These are phyloP conservation scores for Albula goreensis DNA, from an alignment of 2,113 vertebrate genomes.

Conservation along the genomic window DNA sequence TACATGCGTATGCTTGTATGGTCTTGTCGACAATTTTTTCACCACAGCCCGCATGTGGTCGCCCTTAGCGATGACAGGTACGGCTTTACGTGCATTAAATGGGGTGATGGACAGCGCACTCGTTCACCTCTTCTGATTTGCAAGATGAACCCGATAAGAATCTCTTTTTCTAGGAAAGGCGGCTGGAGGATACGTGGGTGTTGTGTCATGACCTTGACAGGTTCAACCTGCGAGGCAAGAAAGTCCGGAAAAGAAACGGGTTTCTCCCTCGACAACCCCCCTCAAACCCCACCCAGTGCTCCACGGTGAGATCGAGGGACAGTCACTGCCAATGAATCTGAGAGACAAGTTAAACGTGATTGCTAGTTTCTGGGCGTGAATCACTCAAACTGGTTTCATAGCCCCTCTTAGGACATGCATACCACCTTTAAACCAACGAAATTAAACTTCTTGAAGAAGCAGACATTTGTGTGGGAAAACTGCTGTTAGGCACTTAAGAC, in stretches of 20 bases:
- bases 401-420: too few relatives aligned
- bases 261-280: neutral
- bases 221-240: conserved; percentile 3
- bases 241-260: neutral
- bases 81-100: too few relatives aligned
- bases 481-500: too few relatives aligned
- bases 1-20: too few relatives aligned
- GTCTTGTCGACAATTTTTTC: too few relatives aligned
- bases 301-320: neutral
- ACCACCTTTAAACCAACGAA: too few relatives aligned
- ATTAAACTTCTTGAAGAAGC: too few relatives aligned
- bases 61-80: too few relatives aligned
- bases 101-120: too few relatives aligned
- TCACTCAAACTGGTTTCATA: neutral
- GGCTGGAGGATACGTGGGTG: neutral
- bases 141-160: neutral
- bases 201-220: neutral
- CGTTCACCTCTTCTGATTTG: neutral
- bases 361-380: conserved; percentile 26
- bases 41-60: too few relatives aligned
- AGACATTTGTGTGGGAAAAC: too few relatives aligned
- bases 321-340: neutral
- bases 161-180: neutral
- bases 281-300: neutral
- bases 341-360: conserved; percentile 10